Conservation (phyloP, 2,888 invertebrate genomes). For the Druceiella hillmani region DNA sequence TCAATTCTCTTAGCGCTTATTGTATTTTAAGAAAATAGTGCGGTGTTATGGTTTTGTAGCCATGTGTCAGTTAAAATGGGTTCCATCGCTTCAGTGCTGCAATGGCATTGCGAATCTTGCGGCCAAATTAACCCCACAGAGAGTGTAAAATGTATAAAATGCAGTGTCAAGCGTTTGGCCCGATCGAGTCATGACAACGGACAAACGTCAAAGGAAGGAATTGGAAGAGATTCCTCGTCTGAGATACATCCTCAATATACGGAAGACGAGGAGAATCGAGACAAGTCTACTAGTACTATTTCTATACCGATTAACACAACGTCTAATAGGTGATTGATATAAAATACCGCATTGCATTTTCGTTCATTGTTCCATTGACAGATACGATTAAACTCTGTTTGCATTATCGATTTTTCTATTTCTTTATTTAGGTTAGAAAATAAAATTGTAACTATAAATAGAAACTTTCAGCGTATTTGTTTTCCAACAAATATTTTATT, state of each 20-base stretch:
- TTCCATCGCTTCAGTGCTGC: conserved; percentile 89
- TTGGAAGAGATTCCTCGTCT: conserved; percentile 40
- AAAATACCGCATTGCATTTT: background rate
- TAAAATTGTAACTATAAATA: background rate
- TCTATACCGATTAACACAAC: conserved; percentile 2
- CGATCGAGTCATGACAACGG: conserved; percentile 49
- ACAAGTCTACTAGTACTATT: background rate
- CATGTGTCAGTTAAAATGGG: conserved; percentile 69
- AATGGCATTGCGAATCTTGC: conserved; percentile 88
- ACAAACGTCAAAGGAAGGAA: conserved; percentile 37
- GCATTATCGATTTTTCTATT: conserved; percentile 44
- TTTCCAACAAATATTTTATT: too few species aligned
- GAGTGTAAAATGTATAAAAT: conserved; percentile 77
- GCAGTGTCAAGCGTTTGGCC: conserved; percentile 60
- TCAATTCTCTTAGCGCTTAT: conserved; percentile 41
- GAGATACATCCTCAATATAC: conserved; percentile 29
- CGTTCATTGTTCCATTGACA: conserved; percentile 31
- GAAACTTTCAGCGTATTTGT: too few species aligned
- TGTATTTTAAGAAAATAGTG: conserved; percentile 45
- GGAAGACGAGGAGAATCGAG: background rate
- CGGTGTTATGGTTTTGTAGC: conserved; percentile 49
- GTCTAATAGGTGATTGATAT: conserved; percentile 36
- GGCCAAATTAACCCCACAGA: conserved; percentile 86
- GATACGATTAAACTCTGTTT: conserved; percentile 19
- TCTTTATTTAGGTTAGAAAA: background rate